Percentiles rank a stretch among this genome's conserved stretches.
Conservation (phyloP, 2,888 invertebrate species). For the Yponomeuta malinellus region DNA sequence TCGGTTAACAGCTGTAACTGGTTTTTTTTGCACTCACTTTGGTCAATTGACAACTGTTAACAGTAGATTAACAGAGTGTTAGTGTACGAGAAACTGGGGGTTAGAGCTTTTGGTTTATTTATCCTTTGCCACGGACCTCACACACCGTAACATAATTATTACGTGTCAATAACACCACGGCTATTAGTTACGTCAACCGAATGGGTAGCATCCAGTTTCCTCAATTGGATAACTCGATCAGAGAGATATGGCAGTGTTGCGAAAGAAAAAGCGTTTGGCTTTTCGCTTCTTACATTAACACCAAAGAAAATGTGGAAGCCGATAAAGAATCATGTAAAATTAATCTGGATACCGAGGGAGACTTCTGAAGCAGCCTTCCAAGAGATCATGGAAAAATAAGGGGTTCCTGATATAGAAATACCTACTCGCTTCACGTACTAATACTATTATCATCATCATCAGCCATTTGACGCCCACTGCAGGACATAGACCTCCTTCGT, state of each 20-base stretch:
- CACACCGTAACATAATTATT: not conserved
- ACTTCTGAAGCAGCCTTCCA: not conserved
- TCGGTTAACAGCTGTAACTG: too few species aligned
- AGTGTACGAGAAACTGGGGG: too few species aligned
- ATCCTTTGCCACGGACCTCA: not conserved
- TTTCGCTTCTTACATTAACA: not conserved
- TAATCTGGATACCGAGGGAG: constrained; percentile 6
- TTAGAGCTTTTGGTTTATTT: constrained; percentile 10
- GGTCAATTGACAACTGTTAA: too few species aligned
- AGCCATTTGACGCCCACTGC: too few species aligned
- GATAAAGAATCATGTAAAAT: constrained; percentile 10
- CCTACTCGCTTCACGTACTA: constrained; percentile 13
- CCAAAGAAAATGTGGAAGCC: constrained; percentile 9
- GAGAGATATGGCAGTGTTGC: too few species aligned
- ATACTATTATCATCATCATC: not conserved
- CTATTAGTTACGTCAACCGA: constrained; percentile 10
- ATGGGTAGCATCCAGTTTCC: too few species aligned
- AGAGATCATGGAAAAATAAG: not conserved
- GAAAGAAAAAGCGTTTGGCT: too few species aligned
- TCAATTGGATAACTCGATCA: too few species aligned
- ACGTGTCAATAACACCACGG: constrained; percentile 14
- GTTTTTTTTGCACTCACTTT: too few species aligned
- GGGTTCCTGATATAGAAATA: constrained; percentile 9
- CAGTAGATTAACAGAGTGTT: too few species aligned
- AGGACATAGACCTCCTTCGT: too few species aligned